Percentiles rank a stretch among this genome's conserved stretches.
phyloP scores from a whole-genome alignment of 2,113 vertebrate genomes.

The Thomomys bottae region DNA sequence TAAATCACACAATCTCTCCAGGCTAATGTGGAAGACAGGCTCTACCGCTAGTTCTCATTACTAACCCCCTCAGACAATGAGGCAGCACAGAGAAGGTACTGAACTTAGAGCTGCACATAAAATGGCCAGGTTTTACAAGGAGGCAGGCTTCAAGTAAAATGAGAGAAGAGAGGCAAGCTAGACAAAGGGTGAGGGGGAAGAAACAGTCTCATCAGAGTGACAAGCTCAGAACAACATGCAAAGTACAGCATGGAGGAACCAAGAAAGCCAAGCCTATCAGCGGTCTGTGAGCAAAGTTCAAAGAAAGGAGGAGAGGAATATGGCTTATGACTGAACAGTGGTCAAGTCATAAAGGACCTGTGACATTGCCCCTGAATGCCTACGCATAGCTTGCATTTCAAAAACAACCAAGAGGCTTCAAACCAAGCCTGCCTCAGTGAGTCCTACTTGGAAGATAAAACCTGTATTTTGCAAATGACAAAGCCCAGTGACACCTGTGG shows the following conservation, averaged over 20 bases:
- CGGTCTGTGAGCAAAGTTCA: neutral
- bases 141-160: neutral
- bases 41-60: neutral
- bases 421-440: neutral
- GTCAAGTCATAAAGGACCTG: neutral
- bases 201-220: neutral
- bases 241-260: neutral
- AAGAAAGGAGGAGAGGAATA: neutral
- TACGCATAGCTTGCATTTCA: accelerated
- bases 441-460: neutral
- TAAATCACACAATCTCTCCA: neutral
- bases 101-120: too few species aligned
- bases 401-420: neutral
- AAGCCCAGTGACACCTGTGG: accelerated
- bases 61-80: too few species aligned
- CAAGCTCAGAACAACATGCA: accelerated
- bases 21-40: neutral
- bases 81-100: too few species aligned
- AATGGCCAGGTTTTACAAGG: neutral
- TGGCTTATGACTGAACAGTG: accelerated
- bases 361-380: too few species aligned
- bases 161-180: neutral
- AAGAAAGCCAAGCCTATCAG: neutral
- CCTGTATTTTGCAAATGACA: accelerated
- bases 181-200: too few species aligned